These are phyloP conservation scores for Cosmia pyralina DNA, from an alignment of 2,888 invertebrate species.

Conservation along the genomic window DNA sequence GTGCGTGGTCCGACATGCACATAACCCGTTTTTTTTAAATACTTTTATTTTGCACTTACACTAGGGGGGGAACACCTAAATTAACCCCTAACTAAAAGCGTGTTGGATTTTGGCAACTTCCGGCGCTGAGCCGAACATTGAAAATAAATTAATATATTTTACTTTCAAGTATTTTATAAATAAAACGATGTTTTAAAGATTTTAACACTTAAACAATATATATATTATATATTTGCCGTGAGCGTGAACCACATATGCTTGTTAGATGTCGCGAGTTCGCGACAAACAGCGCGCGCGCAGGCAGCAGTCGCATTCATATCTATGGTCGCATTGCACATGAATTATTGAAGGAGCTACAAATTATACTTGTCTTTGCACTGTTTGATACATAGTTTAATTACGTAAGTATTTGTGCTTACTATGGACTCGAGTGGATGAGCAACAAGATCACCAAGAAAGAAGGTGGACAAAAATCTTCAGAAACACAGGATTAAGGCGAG, in stretches of 20 bases:
- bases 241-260: constrained; percentile 56
- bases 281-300: constrained; percentile 31
- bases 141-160: neutral
- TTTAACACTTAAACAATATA: constrained; percentile 4
- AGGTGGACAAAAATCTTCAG: neutral
- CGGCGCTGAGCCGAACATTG: no score
- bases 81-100: no score
- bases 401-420: constrained; percentile 33
- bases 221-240: constrained; percentile 15
- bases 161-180: neutral
- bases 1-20: no score
- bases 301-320: constrained; percentile 32
- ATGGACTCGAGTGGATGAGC: neutral
- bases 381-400: constrained; percentile 33
- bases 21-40: no score
- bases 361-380: constrained; percentile 61
- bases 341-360: constrained; percentile 71
- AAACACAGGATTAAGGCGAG: neutral
- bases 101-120: no score
- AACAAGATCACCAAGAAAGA: neutral
- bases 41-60: no score
- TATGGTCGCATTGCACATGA: constrained; percentile 65
- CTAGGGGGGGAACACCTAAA: no score
- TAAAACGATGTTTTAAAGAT: neutral
- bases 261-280: constrained; percentile 34